Evolutionary conservation across 2,888 invertebrate species (phyloP), one percentile per base, ranked within the genome.

Genomic region (Acholoe squamosa): DNA sequence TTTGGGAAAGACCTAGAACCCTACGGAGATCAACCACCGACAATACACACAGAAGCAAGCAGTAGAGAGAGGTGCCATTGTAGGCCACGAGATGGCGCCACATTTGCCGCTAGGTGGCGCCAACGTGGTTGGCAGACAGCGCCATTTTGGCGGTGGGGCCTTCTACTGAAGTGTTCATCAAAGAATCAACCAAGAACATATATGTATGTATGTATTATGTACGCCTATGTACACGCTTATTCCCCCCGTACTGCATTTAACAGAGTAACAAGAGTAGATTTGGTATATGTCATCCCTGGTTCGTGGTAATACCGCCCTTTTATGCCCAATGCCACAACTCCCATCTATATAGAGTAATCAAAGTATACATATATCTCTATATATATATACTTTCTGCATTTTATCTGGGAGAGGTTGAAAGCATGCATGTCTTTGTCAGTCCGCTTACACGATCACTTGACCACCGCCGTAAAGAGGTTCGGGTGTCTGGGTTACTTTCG

Each of bases 201-300:
- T 22, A n/a, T n/a, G 61, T 61, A 61, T 19, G 43, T 43, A 43
- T 43, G 43, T 43, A 43, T 43, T 43, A 43, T 43, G 61, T 28
- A 84, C 84, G 84, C 51, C 54, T 86, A 86, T 86, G 86, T 86
- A 86, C 86, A 86, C 22, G 86, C 43, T 34, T 77, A 28, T 25
- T 52, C 52, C 12, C 54, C 86, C 54, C 25, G 28, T 54, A 54
- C 54, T 52, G n/a, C 86, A 25, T 56, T 54, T 43, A 86, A 86
- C 52, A 86, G 80, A 80, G 80, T 80, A 80, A 80, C 80, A 80
- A 80, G 14, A 80, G 80, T 80, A 16, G 76, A 25, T 76, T 76
- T 43, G 3, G 43, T 43, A 43, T 43, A 84, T 86, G 54, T 14
- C 52, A 56, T 86, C 54, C 86, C 86, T 86, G 86, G 86, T 86